Conservation (phyloP, 2,888 invertebrate genomes). For the Chrysolina oricalcia region DNA sequence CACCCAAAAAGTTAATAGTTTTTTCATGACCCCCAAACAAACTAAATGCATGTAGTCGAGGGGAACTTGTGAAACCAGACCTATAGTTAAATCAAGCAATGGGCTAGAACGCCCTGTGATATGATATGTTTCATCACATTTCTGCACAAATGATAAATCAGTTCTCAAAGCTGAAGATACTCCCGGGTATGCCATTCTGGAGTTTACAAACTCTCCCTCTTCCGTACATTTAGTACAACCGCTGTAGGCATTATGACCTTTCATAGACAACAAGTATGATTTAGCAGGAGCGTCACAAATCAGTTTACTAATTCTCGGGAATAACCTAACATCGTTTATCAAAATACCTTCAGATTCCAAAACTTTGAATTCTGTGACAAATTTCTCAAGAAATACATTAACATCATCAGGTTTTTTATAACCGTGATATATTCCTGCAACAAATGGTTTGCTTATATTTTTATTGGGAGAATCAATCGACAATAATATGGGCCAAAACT, state of each 20-base stretch:
- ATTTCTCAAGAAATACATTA: slow-evolving; percentile 28
- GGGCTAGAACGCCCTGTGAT: slow-evolving; percentile 27
- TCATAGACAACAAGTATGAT: slow-evolving; percentile 24
- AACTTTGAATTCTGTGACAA: slow-evolving; percentile 27
- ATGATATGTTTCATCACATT: slow-evolving; percentile 29
- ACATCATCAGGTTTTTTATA: slow-evolving; percentile 28
- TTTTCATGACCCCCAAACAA: slow-evolving; percentile 40
- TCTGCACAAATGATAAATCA: slow-evolving; percentile 25
- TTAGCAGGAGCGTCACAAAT: slow-evolving; percentile 25
- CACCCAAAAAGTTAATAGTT: slow-evolving; percentile 51
- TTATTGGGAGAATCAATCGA: slow-evolving; percentile 30
- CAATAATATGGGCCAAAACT: slow-evolving; percentile 28
- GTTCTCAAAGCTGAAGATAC: slow-evolving; percentile 27
- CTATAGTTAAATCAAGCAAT: slow-evolving; percentile 26
- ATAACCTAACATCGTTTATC: slow-evolving; percentile 27
- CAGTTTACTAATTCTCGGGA: slow-evolving; percentile 27
- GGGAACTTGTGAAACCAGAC: slow-evolving; percentile 30
- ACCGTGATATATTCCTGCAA: slow-evolving; percentile 25
- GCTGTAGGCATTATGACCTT: slow-evolving; percentile 28
- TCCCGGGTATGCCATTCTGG: slow-evolving; percentile 18
- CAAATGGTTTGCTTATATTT: slow-evolving; percentile 24
- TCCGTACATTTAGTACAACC: slow-evolving; percentile 26
- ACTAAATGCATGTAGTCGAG: slow-evolving; percentile 37
- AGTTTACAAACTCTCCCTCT: slow-evolving; percentile 21
- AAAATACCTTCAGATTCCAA: slow-evolving; percentile 27